A percentile compares a stretch with the other conserved stretches of the same genome.
phyloP scores from a whole-genome alignment of 1,140 invertebrate genomes.

The Drosophila equinoxialis region DNA sequence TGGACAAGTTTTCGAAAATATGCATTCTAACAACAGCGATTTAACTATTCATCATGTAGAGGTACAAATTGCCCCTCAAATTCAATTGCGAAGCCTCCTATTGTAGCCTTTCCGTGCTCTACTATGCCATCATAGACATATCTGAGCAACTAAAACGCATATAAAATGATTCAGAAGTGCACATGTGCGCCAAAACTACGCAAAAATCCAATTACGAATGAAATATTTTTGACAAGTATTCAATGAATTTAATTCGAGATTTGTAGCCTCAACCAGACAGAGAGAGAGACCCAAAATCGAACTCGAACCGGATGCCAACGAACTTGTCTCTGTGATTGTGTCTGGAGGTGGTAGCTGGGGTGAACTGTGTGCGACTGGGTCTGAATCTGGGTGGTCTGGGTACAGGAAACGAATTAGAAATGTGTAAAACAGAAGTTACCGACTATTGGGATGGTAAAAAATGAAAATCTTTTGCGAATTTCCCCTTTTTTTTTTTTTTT shows the following conservation, averaged over 20 bases:
- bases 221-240: constrained; percentile 80
- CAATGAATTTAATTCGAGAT: constrained; percentile 80
- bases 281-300: constrained; percentile 11
- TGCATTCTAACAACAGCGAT: too few relatives aligned
- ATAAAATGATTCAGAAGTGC: constrained; percentile 64
- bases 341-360: too few relatives aligned
- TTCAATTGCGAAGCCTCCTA: too few relatives aligned
- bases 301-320: constrained; percentile 28
- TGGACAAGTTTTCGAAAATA: too few relatives aligned
- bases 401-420: constrained; percentile 73
- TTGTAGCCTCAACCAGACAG: constrained; percentile 41
- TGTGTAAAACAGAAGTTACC: constrained; percentile 79
- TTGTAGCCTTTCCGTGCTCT: not conserved
- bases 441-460: constrained; percentile 42
- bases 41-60: too few relatives aligned
- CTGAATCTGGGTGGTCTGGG: not conserved
- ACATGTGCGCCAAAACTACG: constrained; percentile 56
- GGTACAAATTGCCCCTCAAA: not conserved
- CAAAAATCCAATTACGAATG: constrained; percentile 75
- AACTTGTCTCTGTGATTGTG: constrained; percentile 22
- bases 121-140: not conserved
- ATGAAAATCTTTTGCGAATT: constrained; percentile 39
- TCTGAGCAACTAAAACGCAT: constrained; percentile 14
- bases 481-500: constrained; percentile 35
- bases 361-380: not conserved